phyloP scores from a whole-genome alignment of 2,797 vertebrate species.

The Lepus oiostolus region DNA sequence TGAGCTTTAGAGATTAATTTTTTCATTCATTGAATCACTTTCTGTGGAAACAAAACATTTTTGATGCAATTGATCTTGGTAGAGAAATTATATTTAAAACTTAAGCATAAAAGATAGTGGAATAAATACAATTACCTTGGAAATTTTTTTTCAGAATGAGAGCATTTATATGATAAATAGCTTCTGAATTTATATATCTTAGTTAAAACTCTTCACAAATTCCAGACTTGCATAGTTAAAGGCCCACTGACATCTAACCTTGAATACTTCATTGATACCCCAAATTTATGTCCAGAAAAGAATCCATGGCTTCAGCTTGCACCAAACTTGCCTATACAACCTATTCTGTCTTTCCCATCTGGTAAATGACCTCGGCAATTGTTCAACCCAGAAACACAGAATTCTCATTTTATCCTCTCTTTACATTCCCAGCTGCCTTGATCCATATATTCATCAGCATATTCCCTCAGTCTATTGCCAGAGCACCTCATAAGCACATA shows the following conservation, averaged over 20 bases:
- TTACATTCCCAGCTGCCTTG: not conserved
- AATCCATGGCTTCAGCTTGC: not conserved
- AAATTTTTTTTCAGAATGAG: constrained; percentile 27
- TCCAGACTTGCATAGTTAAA: not conserved
- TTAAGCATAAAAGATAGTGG: constrained; percentile 17
- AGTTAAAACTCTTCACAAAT: constrained; percentile 33
- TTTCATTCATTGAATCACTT: constrained; percentile 53
- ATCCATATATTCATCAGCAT: not conserved
- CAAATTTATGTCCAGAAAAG: not conserved
- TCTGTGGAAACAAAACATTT: not conserved
- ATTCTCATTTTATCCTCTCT: not conserved
- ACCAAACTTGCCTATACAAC: not conserved
- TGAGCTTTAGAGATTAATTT: not conserved
- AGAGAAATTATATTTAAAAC: constrained; percentile 27
- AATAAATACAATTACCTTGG: constrained; percentile 48
- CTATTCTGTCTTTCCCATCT: not conserved
- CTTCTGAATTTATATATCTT: constrained; percentile 16
- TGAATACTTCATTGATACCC: not conserved
- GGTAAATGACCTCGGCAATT: not conserved
- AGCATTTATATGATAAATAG: constrained; percentile 12
- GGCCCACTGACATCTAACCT: not conserved
- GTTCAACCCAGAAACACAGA: not conserved
- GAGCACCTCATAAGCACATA: not conserved
- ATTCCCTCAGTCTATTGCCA: not conserved
- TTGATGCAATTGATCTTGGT: constrained; percentile 5